Evolutionary conservation across 2,888 invertebrate genomes (phyloP), one percentile per base, ranked within the genome.

Genomic region (Pristionchus maxplancki): DNA sequence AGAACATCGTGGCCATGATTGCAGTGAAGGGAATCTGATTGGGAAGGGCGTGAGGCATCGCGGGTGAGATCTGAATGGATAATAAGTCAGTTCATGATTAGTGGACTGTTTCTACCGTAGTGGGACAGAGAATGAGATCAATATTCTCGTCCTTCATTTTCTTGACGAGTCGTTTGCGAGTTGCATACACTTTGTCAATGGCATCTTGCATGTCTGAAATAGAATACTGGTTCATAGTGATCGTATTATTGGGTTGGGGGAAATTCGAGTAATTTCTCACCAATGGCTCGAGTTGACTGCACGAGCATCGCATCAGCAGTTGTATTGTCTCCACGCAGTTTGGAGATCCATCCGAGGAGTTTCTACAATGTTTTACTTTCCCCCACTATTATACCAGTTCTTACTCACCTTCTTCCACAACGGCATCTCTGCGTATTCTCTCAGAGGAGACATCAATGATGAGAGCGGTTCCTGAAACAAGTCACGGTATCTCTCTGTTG

Each of bases 131-230:
- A n/a, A 78, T 44, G 28, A 40, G 28, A 28, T 78, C 78, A 28
- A 78, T 78, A 44, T 15, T 44, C 28, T 78, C 78, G 13, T 78
- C 44, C 28, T 48, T 78, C 78, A 78, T 78, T 28, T 78, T 78
- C n/a, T 44, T 24, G 0, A 78, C 78, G n/a, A 78, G 40, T 11
- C 78, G 37, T 48, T 78, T 78, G 9, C 78, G 78, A 78, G n/a
- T 40, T 15, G 78, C 44, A n/a, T 28, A 78, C 15, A 78, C 44
- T 78, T 40, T 40, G 17, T 78, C 78, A 0, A 78, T 78, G 20
- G 40, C 78, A 20, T 9, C 20, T 20, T 78, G 78, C 44, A 44
- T 28, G 44, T 78, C 78, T 78, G n/a, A 15, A 78, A 44, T 8
- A 20, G 28, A 28, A n/a, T n/a, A n/a, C n/a, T n/a, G n/a, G n/a